Percentiles rank a stretch among this genome's conserved stretches.
Evolutionary conservation across 1,140 invertebrate species (phyloP).

Genomic region (Pseudoatta argentina): DNA sequence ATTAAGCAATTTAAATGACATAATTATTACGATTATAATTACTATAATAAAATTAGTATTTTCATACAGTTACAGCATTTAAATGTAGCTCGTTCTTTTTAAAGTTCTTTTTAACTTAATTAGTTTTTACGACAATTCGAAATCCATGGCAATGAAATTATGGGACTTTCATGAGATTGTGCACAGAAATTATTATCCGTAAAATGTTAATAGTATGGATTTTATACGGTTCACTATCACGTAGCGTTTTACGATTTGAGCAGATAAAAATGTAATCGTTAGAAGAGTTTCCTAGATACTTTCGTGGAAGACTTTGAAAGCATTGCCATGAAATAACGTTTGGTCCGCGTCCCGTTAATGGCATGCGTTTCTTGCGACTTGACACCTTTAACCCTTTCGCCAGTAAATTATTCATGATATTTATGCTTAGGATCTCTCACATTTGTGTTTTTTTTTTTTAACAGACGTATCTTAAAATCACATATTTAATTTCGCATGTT

Average conservation of each 20-base stretch:
- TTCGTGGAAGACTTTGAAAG: slow-evolving; percentile 2
- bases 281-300: slow-evolving; percentile 35
- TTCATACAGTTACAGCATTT: background rate
- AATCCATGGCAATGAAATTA: background rate
- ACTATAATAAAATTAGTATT: background rate
- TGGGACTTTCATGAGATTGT: background rate
- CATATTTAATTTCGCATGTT: slow-evolving; percentile 52
- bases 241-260: background rate
- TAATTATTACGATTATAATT: slow-evolving; percentile 15
- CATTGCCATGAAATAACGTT: background rate
- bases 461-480: slow-evolving; percentile 34
- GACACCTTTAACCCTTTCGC: slow-evolving; percentile 41
- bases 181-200: background rate
- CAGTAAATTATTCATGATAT: slow-evolving; percentile 49
- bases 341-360: slow-evolving; percentile 49
- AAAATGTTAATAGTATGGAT: slow-evolving; percentile 6
- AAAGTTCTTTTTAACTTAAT: background rate
- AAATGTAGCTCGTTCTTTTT: background rate
- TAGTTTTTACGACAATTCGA: background rate
- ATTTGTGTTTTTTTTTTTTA: background rate
- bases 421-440: slow-evolving; percentile 20
- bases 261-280: slow-evolving; percentile 18
- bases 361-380: slow-evolving; percentile 3
- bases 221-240: background rate
- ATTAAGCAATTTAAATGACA: background rate